Percentiles rank a stretch among this genome's conserved stretches.
phyloP scores from a whole-genome alignment of 2,888 invertebrate genomes.

The Xestia ashworthii region DNA sequence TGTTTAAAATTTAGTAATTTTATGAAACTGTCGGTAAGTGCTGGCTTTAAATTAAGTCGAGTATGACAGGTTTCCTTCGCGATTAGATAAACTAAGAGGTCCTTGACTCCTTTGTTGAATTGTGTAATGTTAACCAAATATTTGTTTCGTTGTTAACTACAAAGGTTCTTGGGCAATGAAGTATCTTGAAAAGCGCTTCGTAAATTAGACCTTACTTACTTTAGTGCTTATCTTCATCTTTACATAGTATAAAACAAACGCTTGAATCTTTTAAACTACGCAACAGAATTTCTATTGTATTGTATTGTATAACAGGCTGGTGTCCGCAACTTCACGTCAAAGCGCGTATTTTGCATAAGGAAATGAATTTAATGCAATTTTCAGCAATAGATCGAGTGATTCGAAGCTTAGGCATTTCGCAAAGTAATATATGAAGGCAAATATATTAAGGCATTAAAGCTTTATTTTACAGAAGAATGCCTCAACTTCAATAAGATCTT shows the following conservation, averaged over 20 bases:
- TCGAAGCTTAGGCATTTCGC: too few species aligned
- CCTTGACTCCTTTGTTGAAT: slow-evolving; percentile 34
- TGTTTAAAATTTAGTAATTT: slow-evolving; percentile 56
- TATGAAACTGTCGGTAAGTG: slow-evolving; percentile 49
- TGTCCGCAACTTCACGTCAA: too few species aligned
- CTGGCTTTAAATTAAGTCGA: slow-evolving; percentile 50
- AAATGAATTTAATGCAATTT: too few species aligned
- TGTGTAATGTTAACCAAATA: slow-evolving; percentile 25
- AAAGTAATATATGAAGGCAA: too few species aligned
- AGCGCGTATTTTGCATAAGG: too few species aligned
- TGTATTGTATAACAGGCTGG: too few species aligned
- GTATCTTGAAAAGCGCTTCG: slow-evolving; percentile 4
- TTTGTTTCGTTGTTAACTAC: slow-evolving; percentile 12
- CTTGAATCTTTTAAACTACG: too few species aligned
- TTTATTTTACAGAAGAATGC: background rate
- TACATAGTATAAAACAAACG: too few species aligned
- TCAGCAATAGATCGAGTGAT: too few species aligned
- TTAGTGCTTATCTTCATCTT: too few species aligned
- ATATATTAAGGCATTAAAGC: background rate
- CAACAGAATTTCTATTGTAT: too few species aligned
- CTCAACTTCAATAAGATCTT: background rate
- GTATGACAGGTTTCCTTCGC: slow-evolving; percentile 52
- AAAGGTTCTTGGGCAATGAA: background rate
- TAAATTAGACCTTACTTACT: background rate
- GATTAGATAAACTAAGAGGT: slow-evolving; percentile 50